Base-by-base conservation (phyloP, 2,888 invertebrate genomes). In the Epiblema foenella region DNA sequence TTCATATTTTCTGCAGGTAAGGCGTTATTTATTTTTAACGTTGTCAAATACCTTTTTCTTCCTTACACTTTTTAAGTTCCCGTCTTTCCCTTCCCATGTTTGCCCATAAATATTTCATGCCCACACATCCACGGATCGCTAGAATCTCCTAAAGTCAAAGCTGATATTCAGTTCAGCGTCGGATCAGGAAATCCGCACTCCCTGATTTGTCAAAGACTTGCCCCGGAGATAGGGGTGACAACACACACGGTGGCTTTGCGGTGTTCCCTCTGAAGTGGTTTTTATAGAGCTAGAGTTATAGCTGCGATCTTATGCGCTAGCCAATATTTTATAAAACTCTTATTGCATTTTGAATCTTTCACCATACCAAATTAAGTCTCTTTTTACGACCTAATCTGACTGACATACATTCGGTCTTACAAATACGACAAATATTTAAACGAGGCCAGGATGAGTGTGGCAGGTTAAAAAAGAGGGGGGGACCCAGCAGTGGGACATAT, bases 131-230 rank as follows among this genome's bases (percentile, higher is more conserved):
- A 20, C 57, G 57, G 66, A 66, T 66, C 56, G 37, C 54, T 37
- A 18, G 33, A 37, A 68, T 63, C 68, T 51, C 57, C 52, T 42
- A 37, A 51, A 63, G 57, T 63, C 64, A 69, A 64, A 69, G 69
- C 64, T 51, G 64, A 69, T 69, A 69, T 69, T 64, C 64, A 64
- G 51, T 69, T 64, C 64, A 64, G 51, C 20, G 46, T 15, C 64
- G 54, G 60, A 54, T 64, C 69, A 58, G 69, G 69, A 64, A 52
- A 58, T 69, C 64, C 64, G 56, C 42, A 33, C 51, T 11, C 51
- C 15, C 64, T 69, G 69, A 69, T 69, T 69, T 69, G 69, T 69
- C 69, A 69, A 69, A 69, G 64, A 52, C 64, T 52, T 51, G 57
- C 59, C 67, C 20, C 69, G 24, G 52, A 65, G 64, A 58, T 57